Evolutionary conservation across 92 coral and sea anemone genomes (phyloP).

Genomic region (Heliopora coerulea): DNA sequence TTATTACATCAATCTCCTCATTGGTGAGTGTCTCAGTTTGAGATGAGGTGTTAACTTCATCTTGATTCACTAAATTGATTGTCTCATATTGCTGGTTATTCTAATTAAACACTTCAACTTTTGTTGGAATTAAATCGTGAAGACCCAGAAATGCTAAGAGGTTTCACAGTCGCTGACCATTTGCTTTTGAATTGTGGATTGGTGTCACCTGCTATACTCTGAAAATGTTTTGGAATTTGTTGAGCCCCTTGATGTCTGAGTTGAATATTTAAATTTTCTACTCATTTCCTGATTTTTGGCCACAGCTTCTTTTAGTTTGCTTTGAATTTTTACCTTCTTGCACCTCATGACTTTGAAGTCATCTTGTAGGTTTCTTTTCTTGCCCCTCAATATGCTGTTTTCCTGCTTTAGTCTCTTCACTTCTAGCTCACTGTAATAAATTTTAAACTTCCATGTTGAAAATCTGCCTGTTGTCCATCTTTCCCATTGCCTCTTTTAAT

Average conservation of each 20-base stretch:
- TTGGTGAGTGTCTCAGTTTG: constrained; percentile 43
- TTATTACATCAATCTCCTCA: constrained; percentile 22
- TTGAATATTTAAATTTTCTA: constrained; percentile 20
- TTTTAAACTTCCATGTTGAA: no score
- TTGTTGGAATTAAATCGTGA: constrained; percentile 14
- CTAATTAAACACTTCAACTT: no score
- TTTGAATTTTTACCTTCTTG: constrained; percentile 40
- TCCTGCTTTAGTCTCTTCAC: constrained; percentile 3
- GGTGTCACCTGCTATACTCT: constrained; percentile 26
- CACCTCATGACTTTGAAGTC: constrained; percentile 13
- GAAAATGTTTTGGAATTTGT: constrained; percentile 23
- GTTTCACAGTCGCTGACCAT: constrained; percentile 30
- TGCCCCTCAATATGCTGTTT: background rate
- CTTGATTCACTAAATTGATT: constrained; percentile 30
- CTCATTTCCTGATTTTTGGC: constrained; percentile 19
- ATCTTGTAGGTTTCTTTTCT: constrained; percentile 33
- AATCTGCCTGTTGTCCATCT: no score
- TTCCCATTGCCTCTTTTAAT: no score
- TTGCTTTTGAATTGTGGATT: constrained; percentile 39
- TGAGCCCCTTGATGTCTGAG: constrained; percentile 39
- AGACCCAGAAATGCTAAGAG: constrained; percentile 26
- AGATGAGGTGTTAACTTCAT: constrained; percentile 13
- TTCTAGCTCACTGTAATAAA: background rate
- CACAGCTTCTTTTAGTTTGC: constrained; percentile 35
- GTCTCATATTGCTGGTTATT: constrained; percentile 39